Percentiles rank a stretch among this genome's conserved stretches.
Evolutionary conservation across 2,888 invertebrate species (phyloP).

Genomic region (Drosophila maculinotata): DNA sequence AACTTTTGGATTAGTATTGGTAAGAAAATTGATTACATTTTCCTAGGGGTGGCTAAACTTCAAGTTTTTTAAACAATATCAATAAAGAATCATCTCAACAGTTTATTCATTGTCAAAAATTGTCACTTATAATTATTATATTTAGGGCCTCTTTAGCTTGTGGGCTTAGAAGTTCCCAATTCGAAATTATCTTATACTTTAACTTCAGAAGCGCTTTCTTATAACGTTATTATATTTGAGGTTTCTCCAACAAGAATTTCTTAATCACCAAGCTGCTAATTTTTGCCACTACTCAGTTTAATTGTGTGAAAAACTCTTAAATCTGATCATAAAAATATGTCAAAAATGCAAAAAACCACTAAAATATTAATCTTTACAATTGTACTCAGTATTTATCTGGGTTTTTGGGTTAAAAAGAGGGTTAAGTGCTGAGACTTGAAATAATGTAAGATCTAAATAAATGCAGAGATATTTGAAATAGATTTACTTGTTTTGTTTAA

Average conservation of each 20-base stretch:
- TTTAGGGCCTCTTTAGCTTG: too few relatives aligned
- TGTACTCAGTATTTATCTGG: background rate
- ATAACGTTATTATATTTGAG: too few relatives aligned
- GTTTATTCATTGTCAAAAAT: too few relatives aligned
- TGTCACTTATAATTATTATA: too few relatives aligned
- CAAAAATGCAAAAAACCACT: background rate
- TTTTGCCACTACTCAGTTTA: background rate
- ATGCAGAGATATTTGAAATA: too few relatives aligned
- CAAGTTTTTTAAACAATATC: background rate
- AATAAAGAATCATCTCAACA: background rate
- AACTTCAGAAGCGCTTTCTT: background rate
- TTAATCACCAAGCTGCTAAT: background rate
- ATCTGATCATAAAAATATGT: background rate
- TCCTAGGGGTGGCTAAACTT: background rate
- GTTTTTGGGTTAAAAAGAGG: slow-evolving; percentile 5
- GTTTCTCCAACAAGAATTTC: too few relatives aligned
- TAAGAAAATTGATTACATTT: background rate
- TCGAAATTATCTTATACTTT: background rate
- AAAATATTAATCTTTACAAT: background rate
- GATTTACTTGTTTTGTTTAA: background rate
- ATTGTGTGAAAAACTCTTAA: background rate
- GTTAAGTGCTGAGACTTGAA: background rate
- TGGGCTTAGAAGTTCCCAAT: too few relatives aligned
- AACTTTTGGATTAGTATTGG: slow-evolving; percentile 2
- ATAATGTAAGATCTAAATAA: too few relatives aligned